Percentiles rank a stretch among this genome's conserved stretches.
phyloP scores from a whole-genome alignment of 2,888 invertebrate genomes.

The Scaptodrosophila latifasciaeformis region DNA sequence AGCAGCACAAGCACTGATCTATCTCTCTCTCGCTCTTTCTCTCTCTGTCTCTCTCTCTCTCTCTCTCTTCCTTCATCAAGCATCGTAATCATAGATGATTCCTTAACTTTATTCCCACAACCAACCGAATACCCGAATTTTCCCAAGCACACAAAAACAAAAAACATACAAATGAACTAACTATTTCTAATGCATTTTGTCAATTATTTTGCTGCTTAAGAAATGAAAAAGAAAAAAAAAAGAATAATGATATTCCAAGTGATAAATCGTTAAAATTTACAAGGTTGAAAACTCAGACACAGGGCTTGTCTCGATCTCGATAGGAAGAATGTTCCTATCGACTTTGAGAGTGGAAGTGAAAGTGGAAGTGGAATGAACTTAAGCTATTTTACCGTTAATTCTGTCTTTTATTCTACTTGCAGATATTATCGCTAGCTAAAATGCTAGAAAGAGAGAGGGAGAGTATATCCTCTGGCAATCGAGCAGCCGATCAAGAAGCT shows the following conservation, averaged over 20 bases:
- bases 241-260: background rate
- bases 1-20: too few species aligned
- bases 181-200: slow-evolving; percentile 1
- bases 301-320: background rate
- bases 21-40: background rate
- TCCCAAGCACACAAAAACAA: too few species aligned
- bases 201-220: slow-evolving; percentile 1
- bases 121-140: too few species aligned
- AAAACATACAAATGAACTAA: too few species aligned
- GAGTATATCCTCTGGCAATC: too few species aligned
- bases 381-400: too few species aligned
- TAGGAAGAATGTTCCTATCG: background rate
- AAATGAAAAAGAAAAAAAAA: background rate
- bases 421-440: slow-evolving; percentile 47
- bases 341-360: background rate
- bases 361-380: background rate
- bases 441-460: background rate
- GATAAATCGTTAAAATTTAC: too few species aligned
- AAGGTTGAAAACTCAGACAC: background rate
- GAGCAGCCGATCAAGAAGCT: too few species aligned
- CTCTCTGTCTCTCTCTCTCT: too few species aligned
- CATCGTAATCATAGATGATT: too few species aligned
- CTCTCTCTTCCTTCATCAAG: background rate
- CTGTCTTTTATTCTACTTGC: slow-evolving; percentile 39
- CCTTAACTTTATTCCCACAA: too few species aligned